Evolutionary conservation across 2,113 vertebrate species (phyloP).

Genomic region (Ictidomys tridecemlineatus): DNA sequence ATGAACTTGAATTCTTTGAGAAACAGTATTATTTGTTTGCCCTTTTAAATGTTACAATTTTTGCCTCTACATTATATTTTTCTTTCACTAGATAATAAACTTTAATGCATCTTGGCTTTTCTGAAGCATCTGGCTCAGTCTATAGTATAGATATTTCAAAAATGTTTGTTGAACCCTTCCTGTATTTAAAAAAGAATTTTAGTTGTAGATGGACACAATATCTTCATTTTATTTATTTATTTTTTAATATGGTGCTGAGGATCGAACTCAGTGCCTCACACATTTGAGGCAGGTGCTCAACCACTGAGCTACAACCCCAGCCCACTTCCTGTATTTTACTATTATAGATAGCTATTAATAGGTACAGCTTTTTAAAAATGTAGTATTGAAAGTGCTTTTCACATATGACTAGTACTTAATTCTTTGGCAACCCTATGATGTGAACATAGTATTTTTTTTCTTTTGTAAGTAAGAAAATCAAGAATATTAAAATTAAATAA

Average conservation of each 20-base stretch:
- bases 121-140: constrained; percentile 25
- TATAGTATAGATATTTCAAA: neutral
- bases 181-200: neutral
- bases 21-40: neutral
- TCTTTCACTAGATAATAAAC: neutral
- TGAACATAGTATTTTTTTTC: neutral
- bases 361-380: neutral
- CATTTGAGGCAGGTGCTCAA: no score
- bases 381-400: neutral
- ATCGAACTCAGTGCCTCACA: no score
- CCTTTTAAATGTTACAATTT: neutral
- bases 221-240: no score
- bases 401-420: neutral
- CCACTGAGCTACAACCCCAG: no score
- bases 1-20: constrained; percentile 5
- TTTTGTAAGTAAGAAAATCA: constrained; percentile 44
- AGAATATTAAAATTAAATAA: constrained; percentile 1
- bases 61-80: constrained; percentile 15
- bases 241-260: no score
- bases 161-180: neutral
- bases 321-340: neutral
- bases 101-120: neutral
- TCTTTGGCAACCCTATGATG: neutral
- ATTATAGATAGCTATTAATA: neutral
- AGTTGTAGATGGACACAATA: no score